Conservation (phyloP, 2,113 vertebrate genomes). For the Psammodynastes pulverulentus region DNA sequence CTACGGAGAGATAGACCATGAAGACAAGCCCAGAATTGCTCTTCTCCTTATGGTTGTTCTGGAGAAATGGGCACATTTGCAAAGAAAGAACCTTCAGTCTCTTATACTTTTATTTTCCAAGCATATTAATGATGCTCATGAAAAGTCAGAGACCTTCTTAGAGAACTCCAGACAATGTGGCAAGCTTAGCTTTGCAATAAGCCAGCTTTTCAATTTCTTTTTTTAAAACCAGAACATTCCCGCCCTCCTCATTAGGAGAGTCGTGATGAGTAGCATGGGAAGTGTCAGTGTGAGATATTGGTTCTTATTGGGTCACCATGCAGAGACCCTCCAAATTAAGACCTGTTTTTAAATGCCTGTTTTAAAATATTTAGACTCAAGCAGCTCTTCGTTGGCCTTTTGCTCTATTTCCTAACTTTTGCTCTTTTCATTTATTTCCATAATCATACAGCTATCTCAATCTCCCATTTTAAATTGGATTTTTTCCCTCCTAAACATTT, state of each 20-base stretch:
- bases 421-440: background rate
- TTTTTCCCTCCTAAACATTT: background rate
- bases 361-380: background rate
- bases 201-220: background rate
- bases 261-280: background rate
- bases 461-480: background rate
- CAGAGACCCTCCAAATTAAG: background rate
- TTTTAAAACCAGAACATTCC: background rate
- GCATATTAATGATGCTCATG: background rate
- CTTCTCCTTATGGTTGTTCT: background rate
- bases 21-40: background rate
- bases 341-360: background rate
- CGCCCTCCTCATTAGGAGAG: background rate
- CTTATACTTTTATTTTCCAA: background rate
- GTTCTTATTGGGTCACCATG: background rate
- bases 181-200: background rate
- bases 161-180: background rate
- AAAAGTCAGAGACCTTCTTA: background rate
- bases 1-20: background rate
- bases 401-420: background rate
- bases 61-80: background rate
- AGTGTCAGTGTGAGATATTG: background rate
- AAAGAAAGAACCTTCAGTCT: background rate
- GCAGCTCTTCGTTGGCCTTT: background rate
- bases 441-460: background rate